A percentile compares a stretch with the other conserved stretches of the same genome.
Evolutionary conservation across 2,888 invertebrate species (phyloP).

Genomic region (Unio delphinus): DNA sequence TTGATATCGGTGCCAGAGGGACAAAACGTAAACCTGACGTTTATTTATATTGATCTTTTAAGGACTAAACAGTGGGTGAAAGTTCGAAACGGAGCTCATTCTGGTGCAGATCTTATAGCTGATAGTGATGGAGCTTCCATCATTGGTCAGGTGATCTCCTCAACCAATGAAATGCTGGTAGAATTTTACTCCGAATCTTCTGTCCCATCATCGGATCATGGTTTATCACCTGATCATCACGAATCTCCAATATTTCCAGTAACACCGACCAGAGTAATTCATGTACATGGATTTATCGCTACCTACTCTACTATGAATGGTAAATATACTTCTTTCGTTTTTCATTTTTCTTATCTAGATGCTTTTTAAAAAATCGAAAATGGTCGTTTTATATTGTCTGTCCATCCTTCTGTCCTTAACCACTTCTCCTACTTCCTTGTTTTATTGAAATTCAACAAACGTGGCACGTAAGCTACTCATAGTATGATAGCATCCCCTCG

Average conservation of each 20-base stretch:
- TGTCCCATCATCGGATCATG: background rate
- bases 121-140: slow-evolving; percentile 39
- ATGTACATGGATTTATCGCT: slow-evolving; percentile 62
- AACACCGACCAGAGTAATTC: slow-evolving; percentile 37
- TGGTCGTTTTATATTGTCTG: too few species aligned
- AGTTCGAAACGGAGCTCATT: slow-evolving; percentile 57
- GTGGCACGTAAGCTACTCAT: too few species aligned
- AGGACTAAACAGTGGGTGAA: slow-evolving; percentile 60
- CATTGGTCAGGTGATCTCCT: slow-evolving; percentile 47
- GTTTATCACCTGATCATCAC: background rate
- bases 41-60: slow-evolving; percentile 57
- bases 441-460: too few species aligned
- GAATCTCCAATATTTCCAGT: slow-evolving; percentile 8
- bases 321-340: too few species aligned
- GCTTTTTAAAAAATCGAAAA: too few species aligned
- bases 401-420: too few species aligned
- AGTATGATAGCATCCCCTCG: too few species aligned
- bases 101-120: slow-evolving; percentile 49
- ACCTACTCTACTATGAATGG: slow-evolving; percentile 25
- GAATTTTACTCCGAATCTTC: slow-evolving; percentile 56
- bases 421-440: too few species aligned
- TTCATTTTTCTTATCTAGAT: too few species aligned
- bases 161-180: slow-evolving; percentile 55
- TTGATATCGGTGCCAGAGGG: slow-evolving; percentile 40
- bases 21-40: slow-evolving; percentile 50